Conservation (phyloP, 2,888 invertebrate species). For the Criorhina ranunculi region DNA sequence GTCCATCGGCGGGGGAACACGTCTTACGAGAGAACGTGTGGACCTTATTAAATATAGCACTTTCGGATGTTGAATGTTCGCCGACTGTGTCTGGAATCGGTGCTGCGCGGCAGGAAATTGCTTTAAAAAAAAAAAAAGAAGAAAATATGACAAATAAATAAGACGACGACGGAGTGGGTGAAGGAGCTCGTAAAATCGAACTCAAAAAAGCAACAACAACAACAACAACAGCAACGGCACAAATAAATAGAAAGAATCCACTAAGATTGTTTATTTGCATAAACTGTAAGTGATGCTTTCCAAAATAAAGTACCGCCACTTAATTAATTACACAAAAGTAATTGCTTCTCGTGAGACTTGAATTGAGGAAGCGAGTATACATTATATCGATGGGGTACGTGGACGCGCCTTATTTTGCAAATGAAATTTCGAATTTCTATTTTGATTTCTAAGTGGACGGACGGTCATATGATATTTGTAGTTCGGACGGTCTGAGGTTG, state of each 20-base stretch:
- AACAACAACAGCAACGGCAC: conserved; percentile 18
- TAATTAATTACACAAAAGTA: conserved; percentile 66
- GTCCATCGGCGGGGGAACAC: conserved; percentile 22
- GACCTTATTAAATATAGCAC: conserved; percentile 68
- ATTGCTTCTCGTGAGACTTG: conserved; percentile 40
- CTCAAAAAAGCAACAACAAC: conserved; percentile 40
- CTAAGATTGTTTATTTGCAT: conserved; percentile 68
- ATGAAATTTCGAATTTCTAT: not conserved
- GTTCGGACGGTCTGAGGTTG: no score
- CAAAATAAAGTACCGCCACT: conserved; percentile 60
- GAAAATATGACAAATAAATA: conserved; percentile 69
- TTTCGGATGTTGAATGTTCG: conserved; percentile 27
- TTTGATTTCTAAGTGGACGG: conserved; percentile 1
- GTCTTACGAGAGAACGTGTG: conserved; percentile 54
- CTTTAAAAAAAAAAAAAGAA: conserved; percentile 49
- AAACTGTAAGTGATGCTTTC: conserved; percentile 66
- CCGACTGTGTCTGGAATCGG: conserved; percentile 45
- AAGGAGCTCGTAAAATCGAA: conserved; percentile 64
- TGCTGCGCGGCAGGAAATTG: conserved; percentile 68
- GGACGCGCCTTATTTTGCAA: not conserved
- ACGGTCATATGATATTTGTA: no score
- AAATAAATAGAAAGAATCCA: conserved; percentile 28
- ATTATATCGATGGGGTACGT: not conserved
- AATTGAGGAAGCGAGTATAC: conserved; percentile 45
- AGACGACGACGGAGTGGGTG: conserved; percentile 25